Base-by-base conservation (phyloP, 2,888 invertebrate species). In the Pyrochroa serraticornis region DNA sequence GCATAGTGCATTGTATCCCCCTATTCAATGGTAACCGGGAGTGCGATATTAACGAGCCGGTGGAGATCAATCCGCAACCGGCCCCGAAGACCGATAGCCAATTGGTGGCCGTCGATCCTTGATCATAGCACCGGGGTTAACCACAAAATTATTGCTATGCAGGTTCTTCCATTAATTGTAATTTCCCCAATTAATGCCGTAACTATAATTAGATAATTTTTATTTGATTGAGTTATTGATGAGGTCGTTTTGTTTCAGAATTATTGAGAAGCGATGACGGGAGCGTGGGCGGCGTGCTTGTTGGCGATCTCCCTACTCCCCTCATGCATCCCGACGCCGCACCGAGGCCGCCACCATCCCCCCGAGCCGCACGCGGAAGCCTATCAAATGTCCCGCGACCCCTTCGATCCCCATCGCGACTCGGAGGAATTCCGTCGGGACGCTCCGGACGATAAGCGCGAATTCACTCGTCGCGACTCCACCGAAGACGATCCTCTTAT, bases 401-500 rank as follows among this genome's bases (percentile, higher is more conserved):
- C 77, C 30, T 80, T 79, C 72, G 80, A 80, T 69, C 77, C 78
- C 41, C 77, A 79, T 67, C 69, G 78, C 42, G 77, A 79, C 69
- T 75, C 80, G 58, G 75, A 74, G 68, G 74, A 80, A 73, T 73
- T 78, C 68, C 60, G 79, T 59, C 69, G 81, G 64, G 78, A 80
- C 70, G 77, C 76, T 37, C 77, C 80, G 22, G 79, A 77, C 63
- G 77, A 75, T 66, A 77, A 71, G 63, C 68, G 75, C 45, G 76
- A 76, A 41, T 79, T 78, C 62, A 71, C 76, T 14, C 66, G 75
- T 53, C 67, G 77, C 54, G 79, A 81, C 55, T 81, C 82, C 10
- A 82, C 83, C 52, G 82, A 83, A 44, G 83, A 83, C 36, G 91
- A 91, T 74, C 87, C 88, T 1, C 81, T 93, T 42, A 81, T 92